Conservation (phyloP, 2,113 vertebrate species). For the Hemicordylus capensis region DNA sequence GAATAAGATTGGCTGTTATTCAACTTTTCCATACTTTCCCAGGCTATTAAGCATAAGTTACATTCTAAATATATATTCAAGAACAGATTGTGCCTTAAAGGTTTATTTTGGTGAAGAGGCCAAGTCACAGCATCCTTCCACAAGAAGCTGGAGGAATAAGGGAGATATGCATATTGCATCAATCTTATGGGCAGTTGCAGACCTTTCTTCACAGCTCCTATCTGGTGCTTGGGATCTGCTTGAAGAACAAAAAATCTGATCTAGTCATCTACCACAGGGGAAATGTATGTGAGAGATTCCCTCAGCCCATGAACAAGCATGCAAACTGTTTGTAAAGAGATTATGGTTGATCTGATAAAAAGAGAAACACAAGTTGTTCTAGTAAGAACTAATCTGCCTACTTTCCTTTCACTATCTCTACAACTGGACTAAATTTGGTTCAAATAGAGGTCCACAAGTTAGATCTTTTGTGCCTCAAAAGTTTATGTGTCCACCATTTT, state of each 20-base stretch:
- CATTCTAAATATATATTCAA: not conserved
- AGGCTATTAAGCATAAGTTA: constrained; percentile 9
- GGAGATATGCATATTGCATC: not conserved
- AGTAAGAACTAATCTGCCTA: too few relatives aligned
- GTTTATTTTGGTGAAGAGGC: not conserved
- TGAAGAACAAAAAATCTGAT: not conserved
- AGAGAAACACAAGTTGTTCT: not conserved
- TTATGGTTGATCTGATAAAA: not conserved
- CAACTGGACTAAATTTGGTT: too few relatives aligned
- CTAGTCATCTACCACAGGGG: not conserved
- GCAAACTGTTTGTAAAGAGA: not conserved
- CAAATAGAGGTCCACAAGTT: too few relatives aligned
- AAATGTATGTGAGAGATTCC: not conserved
- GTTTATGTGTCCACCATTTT: too few relatives aligned
- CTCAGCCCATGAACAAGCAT: too few relatives aligned
- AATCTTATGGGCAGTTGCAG: not conserved
- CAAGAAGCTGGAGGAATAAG: not conserved
- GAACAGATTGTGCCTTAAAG: constrained; percentile 20
- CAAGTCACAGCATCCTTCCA: not conserved
- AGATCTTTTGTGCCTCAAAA: too few relatives aligned
- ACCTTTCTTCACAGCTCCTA: not conserved
- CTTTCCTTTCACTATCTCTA: too few relatives aligned
- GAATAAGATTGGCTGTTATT: constrained; percentile 3
- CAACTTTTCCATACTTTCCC: not conserved
- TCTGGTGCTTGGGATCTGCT: not conserved